phyloP scores from a whole-genome alignment of 2,113 vertebrate genomes.

The Zootoca vivipara region DNA sequence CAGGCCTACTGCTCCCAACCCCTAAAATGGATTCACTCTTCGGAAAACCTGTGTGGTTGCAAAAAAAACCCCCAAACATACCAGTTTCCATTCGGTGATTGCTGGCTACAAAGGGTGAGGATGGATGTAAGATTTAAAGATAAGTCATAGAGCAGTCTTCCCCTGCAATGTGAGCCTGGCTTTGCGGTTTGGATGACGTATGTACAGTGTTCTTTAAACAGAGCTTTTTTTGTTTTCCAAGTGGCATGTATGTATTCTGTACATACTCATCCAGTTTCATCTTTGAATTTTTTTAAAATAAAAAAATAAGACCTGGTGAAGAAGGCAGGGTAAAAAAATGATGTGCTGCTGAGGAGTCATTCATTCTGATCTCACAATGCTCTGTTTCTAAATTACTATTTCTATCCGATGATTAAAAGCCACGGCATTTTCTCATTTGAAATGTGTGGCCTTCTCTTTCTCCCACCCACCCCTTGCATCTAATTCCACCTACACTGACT shows the following conservation, averaged over 20 bases:
- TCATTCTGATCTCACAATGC: conserved; percentile 35
- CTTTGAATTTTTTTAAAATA: background rate
- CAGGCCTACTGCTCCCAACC: too few relatives aligned
- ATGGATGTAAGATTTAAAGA: background rate
- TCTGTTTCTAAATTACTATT: conserved; percentile 31
- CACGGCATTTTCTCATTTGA: conserved; percentile 27
- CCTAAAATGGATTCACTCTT: background rate
- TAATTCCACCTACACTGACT: background rate
- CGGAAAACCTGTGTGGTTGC: background rate
- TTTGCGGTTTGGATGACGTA: background rate
- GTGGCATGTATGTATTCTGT: background rate
- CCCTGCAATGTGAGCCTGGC: background rate
- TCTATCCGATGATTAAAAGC: conserved; percentile 27
- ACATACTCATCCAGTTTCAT: background rate
- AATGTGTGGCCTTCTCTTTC: conserved; percentile 33
- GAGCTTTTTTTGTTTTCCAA: background rate
- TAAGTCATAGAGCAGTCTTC: background rate
- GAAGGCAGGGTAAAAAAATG: conserved; percentile 13
- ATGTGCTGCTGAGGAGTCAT: background rate
- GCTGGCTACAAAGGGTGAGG: background rate
- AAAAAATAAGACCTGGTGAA: conserved; percentile 2
- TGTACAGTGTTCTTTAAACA: background rate
- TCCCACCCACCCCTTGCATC: background rate
- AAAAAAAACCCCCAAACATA: background rate
- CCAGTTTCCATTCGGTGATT: background rate